These are phyloP conservation scores for Paramormyrops hopkinsi DNA, from an alignment of 2,797 vertebrate genomes.

Conservation along the genomic window DNA sequence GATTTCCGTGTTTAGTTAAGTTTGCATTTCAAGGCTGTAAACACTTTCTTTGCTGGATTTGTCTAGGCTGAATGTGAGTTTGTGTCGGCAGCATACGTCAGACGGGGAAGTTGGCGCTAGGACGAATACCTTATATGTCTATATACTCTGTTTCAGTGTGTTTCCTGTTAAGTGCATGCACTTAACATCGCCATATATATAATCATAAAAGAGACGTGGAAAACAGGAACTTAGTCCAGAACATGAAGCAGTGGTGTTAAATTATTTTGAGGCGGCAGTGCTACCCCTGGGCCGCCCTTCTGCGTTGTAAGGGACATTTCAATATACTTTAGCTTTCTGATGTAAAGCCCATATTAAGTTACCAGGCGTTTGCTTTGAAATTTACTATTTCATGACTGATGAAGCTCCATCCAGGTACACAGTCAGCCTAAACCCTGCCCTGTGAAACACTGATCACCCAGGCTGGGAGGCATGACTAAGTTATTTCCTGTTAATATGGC, in stretches of 20 bases:
- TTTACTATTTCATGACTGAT: not conserved
- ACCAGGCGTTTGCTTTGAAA: not conserved
- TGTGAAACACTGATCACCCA: not conserved
- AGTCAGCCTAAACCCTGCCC: not conserved
- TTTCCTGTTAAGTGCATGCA: not conserved
- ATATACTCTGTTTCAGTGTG: constrained; percentile 25
- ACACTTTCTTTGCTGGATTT: not conserved
- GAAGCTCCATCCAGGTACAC: not conserved
- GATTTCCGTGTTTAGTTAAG: not conserved
- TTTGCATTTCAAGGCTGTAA: not conserved
- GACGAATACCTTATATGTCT: constrained; percentile 43
- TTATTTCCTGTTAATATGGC: not conserved
- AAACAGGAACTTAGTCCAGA: not conserved
- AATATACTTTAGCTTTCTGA: not conserved
- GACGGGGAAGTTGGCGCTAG: constrained; percentile 39
- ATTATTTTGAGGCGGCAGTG: not conserved
- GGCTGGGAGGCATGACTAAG: not conserved
- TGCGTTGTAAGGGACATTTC: not conserved
- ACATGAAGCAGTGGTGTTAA: not conserved
- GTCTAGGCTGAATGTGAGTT: not conserved
- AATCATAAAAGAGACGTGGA: not conserved
- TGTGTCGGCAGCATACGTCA: not conserved
- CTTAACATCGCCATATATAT: too few relatives aligned
- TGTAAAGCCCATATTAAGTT: not conserved
- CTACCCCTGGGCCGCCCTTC: not conserved